Conservation (phyloP, 2,113 vertebrate species). For the Terrapene triunguis region DNA sequence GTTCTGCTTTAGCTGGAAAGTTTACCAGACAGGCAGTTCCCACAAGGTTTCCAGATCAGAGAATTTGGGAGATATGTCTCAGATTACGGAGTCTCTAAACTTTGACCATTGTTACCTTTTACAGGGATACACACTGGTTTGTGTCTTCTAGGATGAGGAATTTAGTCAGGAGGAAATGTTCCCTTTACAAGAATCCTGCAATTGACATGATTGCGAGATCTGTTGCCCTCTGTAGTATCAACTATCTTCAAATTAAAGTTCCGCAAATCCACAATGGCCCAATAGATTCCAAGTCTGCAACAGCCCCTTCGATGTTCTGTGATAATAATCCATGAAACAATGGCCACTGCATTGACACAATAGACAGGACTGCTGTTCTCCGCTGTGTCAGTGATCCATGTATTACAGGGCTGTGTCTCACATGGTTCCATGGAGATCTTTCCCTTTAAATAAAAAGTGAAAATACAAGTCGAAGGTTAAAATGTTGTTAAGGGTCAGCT, state of each 20-base stretch:
- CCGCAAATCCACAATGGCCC: conserved; percentile 65
- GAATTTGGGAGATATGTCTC: background rate
- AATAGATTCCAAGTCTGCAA: conserved; percentile 71
- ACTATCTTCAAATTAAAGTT: conserved; percentile 67
- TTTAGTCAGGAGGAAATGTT: conserved; percentile 44
- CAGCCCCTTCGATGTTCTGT: conserved; percentile 66
- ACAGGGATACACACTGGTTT: background rate
- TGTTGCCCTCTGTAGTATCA: conserved; percentile 37
- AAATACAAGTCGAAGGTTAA: background rate
- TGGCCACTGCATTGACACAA: conserved; percentile 57
- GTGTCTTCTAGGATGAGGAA: conserved; percentile 28
- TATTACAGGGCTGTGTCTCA: conserved; percentile 66
- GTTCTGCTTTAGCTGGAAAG: background rate
- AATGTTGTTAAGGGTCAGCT: background rate
- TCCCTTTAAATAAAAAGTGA: background rate
- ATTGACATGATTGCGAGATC: conserved; percentile 64
- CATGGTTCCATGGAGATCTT: background rate
- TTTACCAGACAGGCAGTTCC: background rate
- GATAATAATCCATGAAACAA: conserved; percentile 66
- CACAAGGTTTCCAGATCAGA: conserved; percentile 28
- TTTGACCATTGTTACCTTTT: background rate
- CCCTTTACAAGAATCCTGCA: conserved; percentile 51
- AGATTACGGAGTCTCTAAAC: background rate
- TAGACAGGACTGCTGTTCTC: conserved; percentile 59
- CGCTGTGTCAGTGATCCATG: conserved; percentile 53